Evolutionary conservation across 2,888 invertebrate species (phyloP).

Genomic region (Lasius fuliginosus): DNA sequence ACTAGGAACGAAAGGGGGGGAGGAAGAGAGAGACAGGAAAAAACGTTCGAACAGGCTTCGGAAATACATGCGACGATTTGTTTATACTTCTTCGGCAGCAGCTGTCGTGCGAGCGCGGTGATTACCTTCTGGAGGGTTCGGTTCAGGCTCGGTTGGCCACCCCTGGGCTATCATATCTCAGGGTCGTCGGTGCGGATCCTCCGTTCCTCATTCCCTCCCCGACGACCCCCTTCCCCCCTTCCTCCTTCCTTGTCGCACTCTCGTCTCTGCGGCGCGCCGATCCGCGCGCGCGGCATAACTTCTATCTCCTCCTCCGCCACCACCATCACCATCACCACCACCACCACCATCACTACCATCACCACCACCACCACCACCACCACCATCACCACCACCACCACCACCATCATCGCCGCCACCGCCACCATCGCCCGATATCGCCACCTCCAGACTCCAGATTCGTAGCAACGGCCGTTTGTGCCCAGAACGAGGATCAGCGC

Average conservation of each 20-base stretch:
- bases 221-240: conserved; percentile 51
- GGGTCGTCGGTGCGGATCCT: conserved; percentile 77
- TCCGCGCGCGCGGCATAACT: conserved; percentile 63
- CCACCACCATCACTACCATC: not conserved
- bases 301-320: conserved; percentile 63
- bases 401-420: not conserved
- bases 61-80: not conserved
- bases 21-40: not conserved
- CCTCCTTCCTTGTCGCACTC: conserved; percentile 53
- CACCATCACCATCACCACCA: not conserved
- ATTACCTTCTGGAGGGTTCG: conserved; percentile 9
- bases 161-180: conserved; percentile 82
- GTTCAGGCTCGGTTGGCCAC: conserved; percentile 43
- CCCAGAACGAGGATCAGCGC: conserved; percentile 25
- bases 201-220: conserved; percentile 67
- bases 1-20: not conserved
- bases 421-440: conserved; percentile 3
- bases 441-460: conserved; percentile 43
- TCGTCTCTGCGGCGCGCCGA: conserved; percentile 40
- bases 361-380: not conserved
- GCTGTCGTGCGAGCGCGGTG: conserved; percentile 4
- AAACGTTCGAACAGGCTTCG: not conserved
- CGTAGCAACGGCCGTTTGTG: conserved; percentile 41
- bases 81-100: conserved; percentile 3
- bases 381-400: not conserved